Conservation (phyloP, 2,888 invertebrate genomes). For the Drosophila acutilabella region DNA sequence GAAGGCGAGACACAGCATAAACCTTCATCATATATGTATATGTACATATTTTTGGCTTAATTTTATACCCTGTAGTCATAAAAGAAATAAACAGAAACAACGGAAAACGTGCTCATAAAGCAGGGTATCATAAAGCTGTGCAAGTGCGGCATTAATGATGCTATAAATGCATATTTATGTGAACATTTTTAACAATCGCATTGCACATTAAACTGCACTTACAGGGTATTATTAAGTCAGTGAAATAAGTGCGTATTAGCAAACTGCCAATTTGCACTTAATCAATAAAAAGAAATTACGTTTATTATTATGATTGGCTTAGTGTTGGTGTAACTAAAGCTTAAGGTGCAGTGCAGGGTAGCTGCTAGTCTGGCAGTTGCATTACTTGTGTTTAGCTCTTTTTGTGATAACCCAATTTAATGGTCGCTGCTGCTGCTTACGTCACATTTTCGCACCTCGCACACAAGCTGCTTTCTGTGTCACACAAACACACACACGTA, state of each 20-base stretch:
- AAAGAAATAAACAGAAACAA: slow-evolving; percentile 25
- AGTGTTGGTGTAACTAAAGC: no score
- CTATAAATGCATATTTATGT: background rate
- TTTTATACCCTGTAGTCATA: slow-evolving; percentile 48
- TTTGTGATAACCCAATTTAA: slow-evolving; percentile 71
- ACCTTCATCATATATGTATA: slow-evolving; percentile 43
- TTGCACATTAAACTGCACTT: background rate
- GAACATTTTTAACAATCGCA: background rate
- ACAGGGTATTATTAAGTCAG: background rate
- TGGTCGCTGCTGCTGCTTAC: slow-evolving; percentile 66
- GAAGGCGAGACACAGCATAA: slow-evolving; percentile 34
- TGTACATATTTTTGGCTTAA: slow-evolving; percentile 19
- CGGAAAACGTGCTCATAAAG: slow-evolving; percentile 24
- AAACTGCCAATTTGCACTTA: no score
- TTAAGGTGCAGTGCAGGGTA: slow-evolving; percentile 10
- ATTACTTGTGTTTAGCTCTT: slow-evolving; percentile 10
- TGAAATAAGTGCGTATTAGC: no score
- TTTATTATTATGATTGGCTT: no score
- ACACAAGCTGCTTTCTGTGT: slow-evolving; percentile 71
- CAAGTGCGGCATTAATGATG: slow-evolving; percentile 5
- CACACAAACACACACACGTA: slow-evolving; percentile 52
- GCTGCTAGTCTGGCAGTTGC: slow-evolving; percentile 11
- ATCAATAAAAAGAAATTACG: no score
- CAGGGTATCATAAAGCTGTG: slow-evolving; percentile 22
- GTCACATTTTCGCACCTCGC: slow-evolving; percentile 76